phyloP scores from a whole-genome alignment of 2,888 invertebrate species.

The Scrobipalpa costella region DNA sequence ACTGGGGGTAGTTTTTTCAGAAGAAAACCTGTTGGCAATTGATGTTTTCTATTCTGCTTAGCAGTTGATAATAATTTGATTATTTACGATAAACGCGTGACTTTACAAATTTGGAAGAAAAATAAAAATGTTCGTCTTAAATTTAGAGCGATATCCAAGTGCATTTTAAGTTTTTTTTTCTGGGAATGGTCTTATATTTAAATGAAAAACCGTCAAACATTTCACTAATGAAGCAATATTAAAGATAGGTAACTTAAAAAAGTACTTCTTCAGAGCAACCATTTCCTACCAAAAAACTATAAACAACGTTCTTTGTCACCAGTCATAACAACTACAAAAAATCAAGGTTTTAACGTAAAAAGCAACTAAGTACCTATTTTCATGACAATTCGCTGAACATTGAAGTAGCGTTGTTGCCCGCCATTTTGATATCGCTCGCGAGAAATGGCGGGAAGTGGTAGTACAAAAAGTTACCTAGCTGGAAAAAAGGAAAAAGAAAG shows the following conservation, averaged over 20 bases:
- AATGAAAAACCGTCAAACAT: no score
- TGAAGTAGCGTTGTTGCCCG: neutral
- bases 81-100: neutral
- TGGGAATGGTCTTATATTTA: no score
- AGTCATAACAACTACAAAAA: neutral
- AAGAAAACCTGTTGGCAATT: constrained; percentile 8
- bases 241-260: no score
- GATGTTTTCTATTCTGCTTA: constrained; percentile 14
- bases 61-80: constrained; percentile 1
- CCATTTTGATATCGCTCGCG: constrained; percentile 14
- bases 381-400: neutral
- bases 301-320: neutral
- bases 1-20: constrained; percentile 32
- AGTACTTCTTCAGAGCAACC: no score
- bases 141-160: no score
- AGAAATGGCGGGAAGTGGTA: constrained; percentile 6
- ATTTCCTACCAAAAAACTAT: neutral
- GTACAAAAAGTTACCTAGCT: constrained; percentile 6
- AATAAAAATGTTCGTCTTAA: no score
- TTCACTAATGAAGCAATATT: no score
- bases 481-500: neutral
- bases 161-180: no score
- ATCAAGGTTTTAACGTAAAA: neutral
- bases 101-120: neutral
- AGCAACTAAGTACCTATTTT: neutral